A percentile compares a stretch with the other conserved stretches of the same genome.
Conservation (phyloP, 2,888 invertebrate genomes). For the Conomelus anceps region DNA sequence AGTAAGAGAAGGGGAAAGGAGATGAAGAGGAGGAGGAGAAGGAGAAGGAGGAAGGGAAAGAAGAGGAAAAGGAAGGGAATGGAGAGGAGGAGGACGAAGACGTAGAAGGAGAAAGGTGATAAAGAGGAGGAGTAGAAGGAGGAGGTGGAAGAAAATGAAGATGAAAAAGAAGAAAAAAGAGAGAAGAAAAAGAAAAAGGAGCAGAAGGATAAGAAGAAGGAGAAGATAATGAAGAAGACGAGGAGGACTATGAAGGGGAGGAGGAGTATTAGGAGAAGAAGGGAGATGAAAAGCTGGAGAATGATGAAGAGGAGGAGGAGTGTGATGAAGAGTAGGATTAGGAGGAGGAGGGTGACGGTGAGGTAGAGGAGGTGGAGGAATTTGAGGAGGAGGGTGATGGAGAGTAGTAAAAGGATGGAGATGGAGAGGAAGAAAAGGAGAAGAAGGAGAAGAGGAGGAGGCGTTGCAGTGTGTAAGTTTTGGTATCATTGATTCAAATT, state of each 20-base stretch:
- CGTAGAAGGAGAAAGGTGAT: neutral
- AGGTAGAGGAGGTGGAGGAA: neutral
- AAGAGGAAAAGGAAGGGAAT: neutral
- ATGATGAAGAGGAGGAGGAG: constrained; percentile 1
- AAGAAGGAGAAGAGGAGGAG: too few species aligned
- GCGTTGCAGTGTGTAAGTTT: too few species aligned
- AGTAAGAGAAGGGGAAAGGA: neutral
- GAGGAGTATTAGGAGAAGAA: neutral
- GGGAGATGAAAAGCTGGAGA: neutral
- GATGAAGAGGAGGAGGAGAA: neutral
- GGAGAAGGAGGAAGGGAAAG: neutral
- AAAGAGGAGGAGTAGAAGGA: neutral
- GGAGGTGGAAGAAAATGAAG: neutral
- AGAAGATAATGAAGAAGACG: too few species aligned
- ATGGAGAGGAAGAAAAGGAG: too few species aligned
- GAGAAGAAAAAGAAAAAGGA: neutral
- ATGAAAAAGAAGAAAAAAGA: neutral
- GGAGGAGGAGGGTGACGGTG: neutral
- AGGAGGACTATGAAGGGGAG: too few species aligned
- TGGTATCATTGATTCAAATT: too few species aligned
- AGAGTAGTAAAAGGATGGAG: too few species aligned
- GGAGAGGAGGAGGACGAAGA: neutral
- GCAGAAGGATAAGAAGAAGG: neutral
- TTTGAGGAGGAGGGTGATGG: too few species aligned
- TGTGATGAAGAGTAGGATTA: neutral